Evolutionary conservation across 2,797 vertebrate species (phyloP), one percentile per base, ranked within the genome.

Genomic region (Psittacula echo): DNA sequence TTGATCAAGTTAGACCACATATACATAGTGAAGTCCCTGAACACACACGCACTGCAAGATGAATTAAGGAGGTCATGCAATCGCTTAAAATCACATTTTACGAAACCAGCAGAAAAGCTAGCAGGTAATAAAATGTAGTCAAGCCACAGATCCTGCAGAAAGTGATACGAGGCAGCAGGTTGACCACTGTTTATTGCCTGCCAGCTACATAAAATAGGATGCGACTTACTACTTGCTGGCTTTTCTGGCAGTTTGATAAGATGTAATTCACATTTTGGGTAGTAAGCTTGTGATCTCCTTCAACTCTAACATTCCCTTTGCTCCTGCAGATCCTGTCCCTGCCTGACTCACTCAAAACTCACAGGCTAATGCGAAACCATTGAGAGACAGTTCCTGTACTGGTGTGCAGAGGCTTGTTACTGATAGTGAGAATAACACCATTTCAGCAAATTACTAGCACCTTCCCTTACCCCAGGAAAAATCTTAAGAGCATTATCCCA

Each of bases 1-100:
- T 85, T 95, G 96, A 93, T 90, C 85, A 93, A 93, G 78, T 75
- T 87, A 93, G 68, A 93, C 86, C 68, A 93, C 73, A 82, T 75
- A 82, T 90, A 96, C 89, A 90, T 94, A 90, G 87, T 64, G 73
- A 94, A 94, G 94, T 84, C 54, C 22, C 74, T 73, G 73, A 95
- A 95, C 24, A 93, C 68, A 68, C 23, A 70, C 37, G 21, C 37
- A 60, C 66, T 70, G 65, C 67, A 77, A 86, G 88, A 87, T 32
- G 71, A 91, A 94, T 93, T 96, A 96, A 96, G 58, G 71, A 95
- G 89, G 80, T 60, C 16, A 2, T 66, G 29, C 5, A 84, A 86
- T 77, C 72, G 85, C 81, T 94, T 82, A 91, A 87, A 89, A 95
- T 51, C 66, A 77, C 61, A n/a, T 87, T 93, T 90, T 87, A 85